Base-by-base conservation (phyloP, 2,888 invertebrate genomes). In the Pollenia labialis region DNA sequence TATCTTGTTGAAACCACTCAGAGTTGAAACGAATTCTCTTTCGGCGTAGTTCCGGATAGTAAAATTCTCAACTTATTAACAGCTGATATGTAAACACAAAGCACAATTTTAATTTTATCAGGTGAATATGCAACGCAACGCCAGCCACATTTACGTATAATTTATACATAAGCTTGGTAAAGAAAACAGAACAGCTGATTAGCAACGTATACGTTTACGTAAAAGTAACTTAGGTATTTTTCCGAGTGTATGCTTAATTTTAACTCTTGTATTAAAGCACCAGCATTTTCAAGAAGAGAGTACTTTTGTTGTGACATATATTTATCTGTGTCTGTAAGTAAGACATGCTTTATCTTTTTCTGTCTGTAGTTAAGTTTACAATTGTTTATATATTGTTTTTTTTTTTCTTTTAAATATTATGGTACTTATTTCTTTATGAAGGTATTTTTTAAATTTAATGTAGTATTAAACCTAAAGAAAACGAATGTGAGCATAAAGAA, bases 341-440 rank as follows among this genome's bases (percentile, higher is more conserved):
- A 58, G 58, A 60, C 7, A 74, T 58, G 58, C 23, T 80, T 71
- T 80, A 79, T 80, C 60, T 80, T 50, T 69, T 60, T 69, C 50
- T 52, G 71, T 60, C 71, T 80, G 44, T 23, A 71, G 18, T 80
- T 66, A 72, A 56, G 64, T 56, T 81, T 56, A 74, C 54, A 56
- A 66, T 58, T 66, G 66, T 81, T 81, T 64, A 54, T 64, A 69
- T 7, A 48, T 12, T 52, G 9, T 18, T 48, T 16, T 18, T 12
- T 72, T 14, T 18, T 32, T 14, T 23, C 3, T 74, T 32, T 52
- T 18, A n/a, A 32, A 56, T 44, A 56, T 23, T 46, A 58, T 46
- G 42, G 42, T 42, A 71, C 7, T 44, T 56, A 54, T 8, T 4
- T 44, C 8, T 66, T 12, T 23, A 46, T 66, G 18, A 23, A 48